Conservation (phyloP, 2,888 invertebrate species). For the Calephelis perditalis region DNA sequence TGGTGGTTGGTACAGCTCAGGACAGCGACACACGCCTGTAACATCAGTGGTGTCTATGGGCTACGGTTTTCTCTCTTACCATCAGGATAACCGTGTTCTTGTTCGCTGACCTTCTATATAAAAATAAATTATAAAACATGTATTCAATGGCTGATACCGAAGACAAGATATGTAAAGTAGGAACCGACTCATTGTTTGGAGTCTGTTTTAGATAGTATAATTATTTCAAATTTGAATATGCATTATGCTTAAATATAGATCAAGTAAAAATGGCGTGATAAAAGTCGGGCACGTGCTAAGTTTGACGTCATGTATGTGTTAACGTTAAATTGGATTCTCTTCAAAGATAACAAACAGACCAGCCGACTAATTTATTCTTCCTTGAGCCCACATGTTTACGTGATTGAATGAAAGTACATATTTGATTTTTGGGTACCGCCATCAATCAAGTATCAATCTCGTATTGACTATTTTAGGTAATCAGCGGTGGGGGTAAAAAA, state of each 20-base stretch:
- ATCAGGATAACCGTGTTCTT: too few species aligned
- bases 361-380: slow-evolving; percentile 16
- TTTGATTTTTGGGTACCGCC: not conserved
- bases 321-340: slow-evolving; percentile 15
- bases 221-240: not conserved
- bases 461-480: not conserved
- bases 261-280: not conserved
- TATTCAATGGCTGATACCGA: too few species aligned
- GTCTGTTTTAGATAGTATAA: not conserved
- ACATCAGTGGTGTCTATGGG: too few species aligned
- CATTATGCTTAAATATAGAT: not conserved
- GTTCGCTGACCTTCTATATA: too few species aligned
- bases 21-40: too few species aligned
- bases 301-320: slow-evolving; percentile 15
- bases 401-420: slow-evolving; percentile 6
- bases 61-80: too few species aligned
- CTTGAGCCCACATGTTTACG: slow-evolving; percentile 14
- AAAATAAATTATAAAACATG: too few species aligned
- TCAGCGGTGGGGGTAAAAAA: not conserved
- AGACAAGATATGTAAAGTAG: too few species aligned
- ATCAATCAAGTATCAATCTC: slow-evolving; percentile 6
- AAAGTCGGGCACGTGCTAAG: not conserved
- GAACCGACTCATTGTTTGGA: too few species aligned
- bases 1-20: too few species aligned
- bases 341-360: slow-evolving; percentile 12